Conservation (phyloP, 2,797 vertebrate genomes). For the Heteromormyrus szaboi region DNA sequence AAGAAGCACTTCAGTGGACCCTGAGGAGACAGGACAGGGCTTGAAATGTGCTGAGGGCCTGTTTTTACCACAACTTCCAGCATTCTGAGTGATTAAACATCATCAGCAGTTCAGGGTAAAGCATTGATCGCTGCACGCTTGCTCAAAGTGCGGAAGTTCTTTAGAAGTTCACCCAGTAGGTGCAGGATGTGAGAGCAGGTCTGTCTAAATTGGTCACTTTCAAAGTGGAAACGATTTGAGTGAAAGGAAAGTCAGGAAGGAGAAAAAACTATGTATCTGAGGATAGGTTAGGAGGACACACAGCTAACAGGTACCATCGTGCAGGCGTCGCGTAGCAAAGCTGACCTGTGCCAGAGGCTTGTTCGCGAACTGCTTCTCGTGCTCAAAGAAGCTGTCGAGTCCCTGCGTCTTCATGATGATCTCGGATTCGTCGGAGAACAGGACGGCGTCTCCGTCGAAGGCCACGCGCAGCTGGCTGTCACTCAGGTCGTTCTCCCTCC, state of each 20-base stretch:
- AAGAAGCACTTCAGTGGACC: slow-evolving; percentile 71
- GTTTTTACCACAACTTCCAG: neutral
- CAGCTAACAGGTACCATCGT: neutral
- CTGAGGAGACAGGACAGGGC: slow-evolving; percentile 37
- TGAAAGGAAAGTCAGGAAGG: neutral
- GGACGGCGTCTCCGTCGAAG: slow-evolving; percentile 87
- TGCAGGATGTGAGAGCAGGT: neutral
- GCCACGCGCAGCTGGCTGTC: slow-evolving; percentile 86
- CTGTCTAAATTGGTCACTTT: neutral
- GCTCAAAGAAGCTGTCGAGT: slow-evolving; percentile 87
- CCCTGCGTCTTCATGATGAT: slow-evolving; percentile 84
- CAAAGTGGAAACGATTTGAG: neutral
- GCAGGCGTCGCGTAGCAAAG: neutral
- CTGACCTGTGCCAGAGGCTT: slow-evolving; percentile 83
- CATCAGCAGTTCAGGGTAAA: neutral
- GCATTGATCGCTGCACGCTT: neutral
- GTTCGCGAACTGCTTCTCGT: slow-evolving; percentile 83
- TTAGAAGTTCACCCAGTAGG: neutral
- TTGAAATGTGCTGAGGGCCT: neutral
- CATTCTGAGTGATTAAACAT: neutral
- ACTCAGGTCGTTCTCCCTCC: slow-evolving; percentile 55
- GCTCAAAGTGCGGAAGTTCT: neutral
- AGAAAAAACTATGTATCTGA: neutral
- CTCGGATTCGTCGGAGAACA: slow-evolving; percentile 43
- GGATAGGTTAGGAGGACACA: neutral